These are phyloP conservation scores for Drosophila orena DNA, from an alignment of 1,140 invertebrate genomes.

Conservation along the genomic window DNA sequence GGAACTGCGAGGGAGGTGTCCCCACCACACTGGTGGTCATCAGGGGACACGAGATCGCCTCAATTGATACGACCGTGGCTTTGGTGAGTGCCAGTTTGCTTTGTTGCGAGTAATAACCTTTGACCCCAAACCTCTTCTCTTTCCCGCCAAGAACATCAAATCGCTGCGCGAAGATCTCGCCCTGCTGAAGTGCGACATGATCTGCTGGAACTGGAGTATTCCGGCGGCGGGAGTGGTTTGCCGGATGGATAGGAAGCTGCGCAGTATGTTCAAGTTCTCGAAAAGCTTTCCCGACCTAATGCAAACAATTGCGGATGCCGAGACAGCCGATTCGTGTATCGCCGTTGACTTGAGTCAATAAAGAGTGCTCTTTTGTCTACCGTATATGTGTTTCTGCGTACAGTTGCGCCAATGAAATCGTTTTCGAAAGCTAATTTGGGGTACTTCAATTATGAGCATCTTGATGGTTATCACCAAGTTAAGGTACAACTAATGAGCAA, in stretches of 20 bases:
- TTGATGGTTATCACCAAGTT: neutral
- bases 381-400: constrained; percentile 7
- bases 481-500: no score
- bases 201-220: constrained; percentile 83
- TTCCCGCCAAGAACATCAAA: constrained; percentile 62
- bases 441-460: neutral
- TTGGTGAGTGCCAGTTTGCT: constrained; percentile 84
- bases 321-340: constrained; percentile 8
- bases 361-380: constrained; percentile 18
- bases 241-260: constrained; percentile 64
- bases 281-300: constrained; percentile 64
- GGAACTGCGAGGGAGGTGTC: constrained; percentile 4
- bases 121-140: neutral
- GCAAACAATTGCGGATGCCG: constrained; percentile 28
- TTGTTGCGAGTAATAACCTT: neutral
- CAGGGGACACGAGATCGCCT: constrained; percentile 87
- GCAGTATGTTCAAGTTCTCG: constrained; percentile 68
- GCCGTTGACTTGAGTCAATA: constrained; percentile 26
- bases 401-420: constrained; percentile 1
- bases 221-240: constrained; percentile 76
- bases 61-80: constrained; percentile 88
- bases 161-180: constrained; percentile 71
- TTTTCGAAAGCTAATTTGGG: no score
- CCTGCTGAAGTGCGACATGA: constrained; percentile 63
- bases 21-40: constrained; percentile 85